Conservation (phyloP, 2,797 vertebrate species). For the Apogon talboti region DNA sequence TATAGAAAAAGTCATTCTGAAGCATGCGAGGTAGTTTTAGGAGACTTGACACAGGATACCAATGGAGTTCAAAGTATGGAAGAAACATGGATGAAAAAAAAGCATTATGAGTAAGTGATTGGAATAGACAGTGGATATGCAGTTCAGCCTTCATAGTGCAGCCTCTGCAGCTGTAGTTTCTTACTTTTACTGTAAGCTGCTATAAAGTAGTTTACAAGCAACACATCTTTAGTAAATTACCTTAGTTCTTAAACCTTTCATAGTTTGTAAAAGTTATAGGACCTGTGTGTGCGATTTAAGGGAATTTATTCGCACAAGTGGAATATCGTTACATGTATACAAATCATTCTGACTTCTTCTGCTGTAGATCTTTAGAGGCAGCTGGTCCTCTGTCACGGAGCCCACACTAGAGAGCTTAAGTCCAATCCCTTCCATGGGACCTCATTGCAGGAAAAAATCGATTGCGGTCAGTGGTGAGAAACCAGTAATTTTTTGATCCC, state of each 20-base stretch:
- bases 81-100: not conserved
- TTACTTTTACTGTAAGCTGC: slow-evolving; percentile 1
- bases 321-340: too few species aligned
- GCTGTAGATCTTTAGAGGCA: too few species aligned
- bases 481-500: too few species aligned
- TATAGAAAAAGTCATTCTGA: not conserved
- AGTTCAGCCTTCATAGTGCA: not conserved
- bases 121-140: not conserved
- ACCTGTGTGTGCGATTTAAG: too few species aligned
- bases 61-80: not conserved
- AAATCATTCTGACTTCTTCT: too few species aligned
- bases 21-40: too few species aligned
- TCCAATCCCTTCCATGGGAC: not conserved
- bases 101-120: not conserved
- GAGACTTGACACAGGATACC: not conserved
- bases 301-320: too few species aligned
- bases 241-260: slow-evolving; percentile 9
- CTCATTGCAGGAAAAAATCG: too few species aligned
- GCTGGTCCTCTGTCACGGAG: too few species aligned
- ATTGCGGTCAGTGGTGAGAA: too few species aligned
- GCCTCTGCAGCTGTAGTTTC: not conserved
- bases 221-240: not conserved
- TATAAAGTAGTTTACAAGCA: slow-evolving; percentile 13
- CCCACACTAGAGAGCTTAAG: not conserved
- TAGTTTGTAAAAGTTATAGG: too few species aligned